These are phyloP conservation scores for Platysternon megacephalum DNA, from an alignment of 2,113 vertebrate genomes.

Conservation along the genomic window DNA sequence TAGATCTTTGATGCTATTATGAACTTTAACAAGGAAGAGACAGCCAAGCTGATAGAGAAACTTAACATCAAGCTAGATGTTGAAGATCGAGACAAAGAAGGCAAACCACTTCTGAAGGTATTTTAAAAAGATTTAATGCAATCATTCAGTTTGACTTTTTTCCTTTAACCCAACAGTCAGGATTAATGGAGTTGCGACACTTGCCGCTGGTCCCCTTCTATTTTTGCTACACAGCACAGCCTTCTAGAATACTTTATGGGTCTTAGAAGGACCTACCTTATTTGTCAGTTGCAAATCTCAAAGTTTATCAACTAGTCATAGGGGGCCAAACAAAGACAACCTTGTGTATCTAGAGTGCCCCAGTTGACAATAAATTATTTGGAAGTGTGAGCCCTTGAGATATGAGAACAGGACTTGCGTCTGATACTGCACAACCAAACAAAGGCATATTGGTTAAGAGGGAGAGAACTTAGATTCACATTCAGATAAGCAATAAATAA, in stretches of 20 bases:
- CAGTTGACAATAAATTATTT: background rate
- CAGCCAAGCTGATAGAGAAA: slow-evolving; percentile 74
- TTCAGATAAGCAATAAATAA: background rate
- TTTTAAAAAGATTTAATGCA: background rate
- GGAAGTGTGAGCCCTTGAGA: background rate
- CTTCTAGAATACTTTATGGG: background rate
- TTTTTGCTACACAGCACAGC: background rate
- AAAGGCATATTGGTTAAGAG: background rate
- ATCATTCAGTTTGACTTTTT: background rate
- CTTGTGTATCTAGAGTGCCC: background rate
- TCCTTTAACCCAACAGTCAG: background rate
- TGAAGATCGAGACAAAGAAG: slow-evolving; percentile 73
- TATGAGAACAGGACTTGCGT: background rate
- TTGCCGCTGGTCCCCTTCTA: background rate
- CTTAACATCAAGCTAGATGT: slow-evolving; percentile 71
- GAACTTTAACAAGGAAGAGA: slow-evolving; percentile 78
- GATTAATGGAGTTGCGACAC: background rate
- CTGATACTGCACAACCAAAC: background rate
- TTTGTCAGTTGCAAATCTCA: background rate
- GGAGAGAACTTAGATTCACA: background rate
- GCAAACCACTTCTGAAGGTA: slow-evolving; percentile 77
- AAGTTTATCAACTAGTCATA: background rate
- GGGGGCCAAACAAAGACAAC: background rate
- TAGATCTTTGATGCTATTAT: slow-evolving; percentile 80
- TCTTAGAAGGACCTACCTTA: background rate